Conservation (phyloP, 2,797 vertebrate species). For the Notoglanidium macrostoma region DNA sequence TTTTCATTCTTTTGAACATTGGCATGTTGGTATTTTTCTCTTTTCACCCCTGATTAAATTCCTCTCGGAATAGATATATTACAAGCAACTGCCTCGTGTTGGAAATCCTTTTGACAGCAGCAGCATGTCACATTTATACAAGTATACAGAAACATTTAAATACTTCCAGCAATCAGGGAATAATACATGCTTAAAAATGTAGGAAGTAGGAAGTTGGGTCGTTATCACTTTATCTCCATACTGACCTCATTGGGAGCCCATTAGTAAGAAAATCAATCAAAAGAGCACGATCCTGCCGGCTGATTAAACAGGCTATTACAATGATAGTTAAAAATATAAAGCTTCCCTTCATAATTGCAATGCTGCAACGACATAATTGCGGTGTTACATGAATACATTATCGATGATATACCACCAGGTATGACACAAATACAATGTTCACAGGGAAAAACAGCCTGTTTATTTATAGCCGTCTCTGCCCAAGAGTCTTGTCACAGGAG, state of each 20-base stretch:
- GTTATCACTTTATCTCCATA: background rate
- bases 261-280: background rate
- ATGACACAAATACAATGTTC: background rate
- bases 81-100: background rate
- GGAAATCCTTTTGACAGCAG: background rate
- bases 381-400: background rate
- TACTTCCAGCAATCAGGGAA: background rate
- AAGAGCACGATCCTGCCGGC: background rate
- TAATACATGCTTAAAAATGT: background rate
- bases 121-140: background rate
- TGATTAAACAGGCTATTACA: constrained; percentile 3
- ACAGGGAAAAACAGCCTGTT: background rate
- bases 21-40: background rate
- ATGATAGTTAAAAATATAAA: constrained; percentile 8
- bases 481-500: background rate
- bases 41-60: background rate
- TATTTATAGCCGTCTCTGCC: background rate
- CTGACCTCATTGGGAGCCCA: background rate
- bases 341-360: background rate
- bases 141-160: background rate
- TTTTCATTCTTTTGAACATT: background rate
- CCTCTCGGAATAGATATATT: background rate
- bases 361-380: background rate
- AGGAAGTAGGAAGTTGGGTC: background rate
- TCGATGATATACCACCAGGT: background rate